Percentiles rank a stretch among this genome's conserved stretches.
Evolutionary conservation across 2,888 invertebrate genomes (phyloP).

Genomic region (Pseudococcus viburni): DNA sequence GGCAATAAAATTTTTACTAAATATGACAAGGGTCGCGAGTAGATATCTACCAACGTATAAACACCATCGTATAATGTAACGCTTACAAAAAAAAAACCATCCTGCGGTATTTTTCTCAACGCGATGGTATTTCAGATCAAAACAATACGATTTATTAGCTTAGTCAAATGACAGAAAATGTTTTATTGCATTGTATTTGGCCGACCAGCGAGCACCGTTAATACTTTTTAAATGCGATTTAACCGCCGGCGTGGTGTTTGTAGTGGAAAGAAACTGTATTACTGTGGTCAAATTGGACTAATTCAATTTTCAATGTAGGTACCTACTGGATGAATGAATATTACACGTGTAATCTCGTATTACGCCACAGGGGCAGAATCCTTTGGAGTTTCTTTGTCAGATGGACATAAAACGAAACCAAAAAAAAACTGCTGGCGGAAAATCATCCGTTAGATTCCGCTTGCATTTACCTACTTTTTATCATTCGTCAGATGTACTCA

Average conservation of each 20-base stretch:
- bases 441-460: not conserved
- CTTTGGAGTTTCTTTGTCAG: not conserved
- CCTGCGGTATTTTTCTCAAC: slow-evolving; percentile 5
- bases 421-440: not conserved
- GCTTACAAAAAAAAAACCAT: slow-evolving; percentile 25
- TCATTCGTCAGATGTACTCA: not conserved
- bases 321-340: not conserved
- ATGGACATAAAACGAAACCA: not conserved
- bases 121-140: slow-evolving; percentile 14
- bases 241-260: not conserved
- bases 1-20: slow-evolving; percentile 44
- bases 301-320: not conserved
- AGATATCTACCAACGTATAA: slow-evolving; percentile 1
- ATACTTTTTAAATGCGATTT: slow-evolving; percentile 31
- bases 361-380: not conserved
- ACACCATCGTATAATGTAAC: slow-evolving; percentile 17
- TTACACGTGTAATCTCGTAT: slow-evolving; percentile 7
- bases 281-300: not conserved
- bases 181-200: slow-evolving; percentile 14
- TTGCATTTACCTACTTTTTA: not conserved
- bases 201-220: not conserved
- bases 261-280: not conserved
- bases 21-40: slow-evolving; percentile 37
- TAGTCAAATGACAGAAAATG: slow-evolving; percentile 14
- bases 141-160: slow-evolving; percentile 47